A percentile compares a stretch with the other conserved stretches of the same genome.
phyloP scores from a whole-genome alignment of 2,113 vertebrate genomes.

The Prochilodus magdalenae region DNA sequence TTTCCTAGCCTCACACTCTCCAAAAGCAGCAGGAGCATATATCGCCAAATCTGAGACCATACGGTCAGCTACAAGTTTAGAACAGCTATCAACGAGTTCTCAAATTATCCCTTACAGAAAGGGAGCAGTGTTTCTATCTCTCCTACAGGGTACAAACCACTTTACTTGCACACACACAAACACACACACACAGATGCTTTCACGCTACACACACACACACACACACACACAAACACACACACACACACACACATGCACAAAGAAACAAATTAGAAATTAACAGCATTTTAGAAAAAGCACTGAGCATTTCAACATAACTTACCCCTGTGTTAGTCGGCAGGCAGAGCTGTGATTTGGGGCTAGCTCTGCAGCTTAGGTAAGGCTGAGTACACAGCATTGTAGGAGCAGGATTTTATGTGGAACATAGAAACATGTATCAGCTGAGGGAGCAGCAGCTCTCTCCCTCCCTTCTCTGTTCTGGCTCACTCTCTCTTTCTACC shows the following conservation, averaged over 20 bases:
- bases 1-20: conserved; percentile 12
- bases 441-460: conserved; percentile 43
- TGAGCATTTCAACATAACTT: conserved; percentile 56
- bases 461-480: conserved; percentile 10
- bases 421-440: conserved; percentile 64
- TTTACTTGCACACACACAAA: conserved; percentile 1
- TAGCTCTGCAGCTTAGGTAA: conserved; percentile 68
- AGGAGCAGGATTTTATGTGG: conserved; percentile 60
- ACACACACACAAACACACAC: conserved; percentile 12
- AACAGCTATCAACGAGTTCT: conserved; percentile 23
- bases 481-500: conserved; percentile 23
- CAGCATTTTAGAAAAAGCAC: background rate
- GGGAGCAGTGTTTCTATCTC: conserved; percentile 23
- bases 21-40: conserved; percentile 25
- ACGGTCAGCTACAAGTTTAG: conserved; percentile 36
- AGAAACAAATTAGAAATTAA: conserved; percentile 25
- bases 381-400: conserved; percentile 75
- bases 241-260: conserved; percentile 2
- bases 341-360: conserved; percentile 65
- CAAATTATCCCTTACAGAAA: conserved; percentile 30
- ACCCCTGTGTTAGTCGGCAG: conserved; percentile 64
- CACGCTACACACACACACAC: conserved; percentile 11
- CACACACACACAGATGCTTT: background rate
- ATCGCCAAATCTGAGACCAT: conserved; percentile 34
- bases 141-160: conserved; percentile 4